phyloP scores from a whole-genome alignment of 2,888 invertebrate genomes.

The Calameuta filiformis region DNA sequence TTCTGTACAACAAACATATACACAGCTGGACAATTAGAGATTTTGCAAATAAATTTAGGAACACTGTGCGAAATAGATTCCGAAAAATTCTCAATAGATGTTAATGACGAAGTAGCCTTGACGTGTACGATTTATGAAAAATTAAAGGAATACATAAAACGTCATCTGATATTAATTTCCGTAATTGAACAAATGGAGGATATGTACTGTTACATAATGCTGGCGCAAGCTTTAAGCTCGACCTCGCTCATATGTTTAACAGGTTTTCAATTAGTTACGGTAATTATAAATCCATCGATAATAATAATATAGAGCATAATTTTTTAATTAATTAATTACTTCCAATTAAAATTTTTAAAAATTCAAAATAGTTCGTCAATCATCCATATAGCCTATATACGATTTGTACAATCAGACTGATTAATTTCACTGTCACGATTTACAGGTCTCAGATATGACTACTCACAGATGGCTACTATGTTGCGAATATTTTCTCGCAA shows the following conservation, averaged over 20 bases:
- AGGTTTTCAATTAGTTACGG: neutral
- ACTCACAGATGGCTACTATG: neutral
- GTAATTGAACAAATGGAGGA: neutral
- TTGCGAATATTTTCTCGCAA: neutral
- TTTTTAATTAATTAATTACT: neutral
- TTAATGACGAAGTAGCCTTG: neutral
- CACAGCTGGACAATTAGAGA: slow-evolving; percentile 39
- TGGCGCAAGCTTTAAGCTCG: neutral
- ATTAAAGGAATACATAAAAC: neutral
- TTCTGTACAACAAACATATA: slow-evolving; percentile 42
- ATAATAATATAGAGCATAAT: neutral
- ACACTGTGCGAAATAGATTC: neutral
- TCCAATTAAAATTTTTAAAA: no score
- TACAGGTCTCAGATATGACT: neutral
- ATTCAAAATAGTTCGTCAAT: neutral
- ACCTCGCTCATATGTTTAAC: neutral
- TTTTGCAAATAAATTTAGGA: slow-evolving; percentile 18
- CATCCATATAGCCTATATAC: neutral
- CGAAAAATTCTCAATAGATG: neutral
- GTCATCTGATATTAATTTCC: neutral
- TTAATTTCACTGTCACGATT: neutral
- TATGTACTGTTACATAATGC: neutral
- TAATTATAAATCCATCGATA: neutral
- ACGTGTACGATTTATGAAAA: neutral
- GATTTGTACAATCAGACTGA: neutral